A percentile compares a stretch with the other conserved stretches of the same genome.
Conservation (phyloP, 2,888 invertebrate species). For the Microplitis manilae region DNA sequence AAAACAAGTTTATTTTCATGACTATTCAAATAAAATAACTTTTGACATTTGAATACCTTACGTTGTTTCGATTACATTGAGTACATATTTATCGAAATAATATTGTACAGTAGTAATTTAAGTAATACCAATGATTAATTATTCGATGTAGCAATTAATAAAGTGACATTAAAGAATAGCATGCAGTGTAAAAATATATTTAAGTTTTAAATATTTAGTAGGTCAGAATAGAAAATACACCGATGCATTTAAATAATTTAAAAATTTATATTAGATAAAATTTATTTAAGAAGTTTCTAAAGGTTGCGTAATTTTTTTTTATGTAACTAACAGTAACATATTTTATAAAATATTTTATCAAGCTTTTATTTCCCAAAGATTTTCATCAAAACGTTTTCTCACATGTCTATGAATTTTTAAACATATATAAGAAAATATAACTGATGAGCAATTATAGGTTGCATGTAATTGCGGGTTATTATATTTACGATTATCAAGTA, state of each 20-base stretch:
- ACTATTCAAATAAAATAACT: neutral
- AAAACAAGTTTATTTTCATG: neutral
- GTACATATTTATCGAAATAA: neutral
- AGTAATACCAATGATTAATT: neutral
- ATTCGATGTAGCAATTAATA: neutral
- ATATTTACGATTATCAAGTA: conserved; percentile 13
- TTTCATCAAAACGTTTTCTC: neutral
- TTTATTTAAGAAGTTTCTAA: neutral
- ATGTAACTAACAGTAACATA: neutral
- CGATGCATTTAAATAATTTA: neutral
- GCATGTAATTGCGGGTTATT: conserved; percentile 9
- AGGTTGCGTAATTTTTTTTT: neutral
- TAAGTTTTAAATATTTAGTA: neutral
- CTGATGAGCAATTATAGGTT: neutral
- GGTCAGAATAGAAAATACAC: neutral
- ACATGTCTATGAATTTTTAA: neutral
- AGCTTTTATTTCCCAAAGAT: neutral
- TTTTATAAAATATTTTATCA: conserved; percentile 2
- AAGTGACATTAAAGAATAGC: neutral
- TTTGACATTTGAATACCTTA: neutral
- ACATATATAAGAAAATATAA: neutral
- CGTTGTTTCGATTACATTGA: neutral
- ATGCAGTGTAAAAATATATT: neutral
- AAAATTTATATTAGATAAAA: neutral
- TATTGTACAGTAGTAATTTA: conserved; percentile 1